These are phyloP conservation scores for Calonectris borealis DNA, from an alignment of 2,113 vertebrate genomes.

Conservation along the genomic window DNA sequence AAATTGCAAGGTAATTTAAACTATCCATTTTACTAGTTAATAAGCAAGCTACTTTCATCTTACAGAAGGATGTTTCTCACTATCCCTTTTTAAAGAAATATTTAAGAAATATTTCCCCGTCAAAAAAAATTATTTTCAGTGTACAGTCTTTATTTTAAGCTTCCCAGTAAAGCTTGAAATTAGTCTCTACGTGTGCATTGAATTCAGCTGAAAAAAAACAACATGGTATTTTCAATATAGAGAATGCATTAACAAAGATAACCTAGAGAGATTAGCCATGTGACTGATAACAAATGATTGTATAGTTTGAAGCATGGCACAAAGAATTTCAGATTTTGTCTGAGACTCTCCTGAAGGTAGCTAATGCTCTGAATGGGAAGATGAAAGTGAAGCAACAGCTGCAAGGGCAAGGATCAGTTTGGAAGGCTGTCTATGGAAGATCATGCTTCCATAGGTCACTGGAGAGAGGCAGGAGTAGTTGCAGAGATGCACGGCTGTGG, in stretches of 20 bases:
- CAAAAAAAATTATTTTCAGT: background rate
- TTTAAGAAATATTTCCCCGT: background rate
- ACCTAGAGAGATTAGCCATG: background rate
- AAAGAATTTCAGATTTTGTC: background rate
- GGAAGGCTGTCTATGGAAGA: background rate
- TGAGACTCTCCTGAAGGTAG: background rate
- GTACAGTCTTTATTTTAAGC: background rate
- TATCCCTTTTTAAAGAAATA: background rate
- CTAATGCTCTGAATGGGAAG: background rate
- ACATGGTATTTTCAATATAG: background rate
- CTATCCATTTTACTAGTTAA: background rate
- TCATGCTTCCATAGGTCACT: background rate
- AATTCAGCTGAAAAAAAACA: background rate
- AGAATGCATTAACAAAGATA: background rate
- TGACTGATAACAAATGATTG: background rate
- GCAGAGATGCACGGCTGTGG: background rate
- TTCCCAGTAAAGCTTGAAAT: background rate
- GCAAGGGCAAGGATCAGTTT: background rate
- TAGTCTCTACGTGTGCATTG: background rate
- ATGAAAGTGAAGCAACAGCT: background rate
- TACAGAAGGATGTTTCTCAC: background rate
- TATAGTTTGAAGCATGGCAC: background rate
- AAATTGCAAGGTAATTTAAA: conserved; percentile 1
- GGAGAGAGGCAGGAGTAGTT: background rate
- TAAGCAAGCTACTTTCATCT: background rate